Base-by-base conservation (phyloP, 2,888 invertebrate species). In the Calameuta pallipes region DNA sequence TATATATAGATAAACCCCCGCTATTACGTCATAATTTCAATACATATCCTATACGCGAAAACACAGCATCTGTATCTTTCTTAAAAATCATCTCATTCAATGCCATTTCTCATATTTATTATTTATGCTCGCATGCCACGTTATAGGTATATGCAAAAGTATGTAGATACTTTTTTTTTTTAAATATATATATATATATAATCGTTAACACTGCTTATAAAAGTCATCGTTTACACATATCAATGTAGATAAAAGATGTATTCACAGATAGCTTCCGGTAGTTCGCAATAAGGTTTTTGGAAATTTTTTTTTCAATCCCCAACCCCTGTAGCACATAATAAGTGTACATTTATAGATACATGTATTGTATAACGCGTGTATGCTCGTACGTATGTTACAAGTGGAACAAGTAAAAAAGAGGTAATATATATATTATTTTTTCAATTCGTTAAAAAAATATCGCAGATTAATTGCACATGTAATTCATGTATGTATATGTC, bases 221-320 rank as follows among this genome's bases (percentile, higher is more conserved):
- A 81, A 73, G 76, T 77, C 12, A 69, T 75, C 15, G 36, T 76
- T 78, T 74, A 76, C 69, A 69, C 79, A 75, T 73, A 80, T 56
- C 56, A 56, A 56, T 56, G 23, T 56, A 78, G 81, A 76, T 79
- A 79, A 82, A 70, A 76, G 71, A 74, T 80, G 77, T 82, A 82
- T 83, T 78, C 80, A 79, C 80, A 79, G 80, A 82, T 80, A 78
- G 81, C 80, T 80, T 75, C 79, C 78, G 78, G 81, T 83, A 82
- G 79, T 82, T 79, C 35, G 76, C 31, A 73, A n/a, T 80, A 33
- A 37, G 70, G 37, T 73, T 73, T 35, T 35, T 73, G 15, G 15
- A 56, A 56, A 56, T 56, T 56, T 56, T 56, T 56, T 56, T 56
- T 56, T 56, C 6, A 56, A 31, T 1, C 56, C 9, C 56, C 23